These are phyloP conservation scores for Reinhardtius hippoglossoides DNA, from an alignment of 2,113 vertebrate species.

Conservation along the genomic window DNA sequence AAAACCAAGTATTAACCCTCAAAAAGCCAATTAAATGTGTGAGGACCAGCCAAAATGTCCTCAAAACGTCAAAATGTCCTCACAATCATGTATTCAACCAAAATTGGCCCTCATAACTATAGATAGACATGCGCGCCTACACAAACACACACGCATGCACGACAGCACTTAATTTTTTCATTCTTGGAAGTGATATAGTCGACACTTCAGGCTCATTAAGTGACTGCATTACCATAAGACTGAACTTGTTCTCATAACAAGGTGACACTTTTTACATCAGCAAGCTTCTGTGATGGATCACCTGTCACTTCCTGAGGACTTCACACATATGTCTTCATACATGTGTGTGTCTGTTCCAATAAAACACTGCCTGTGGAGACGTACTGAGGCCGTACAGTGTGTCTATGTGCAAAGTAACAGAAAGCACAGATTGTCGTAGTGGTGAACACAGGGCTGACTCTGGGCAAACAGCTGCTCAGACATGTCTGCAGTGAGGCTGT, in stretches of 20 bases:
- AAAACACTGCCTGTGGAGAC: slow-evolving; percentile 8
- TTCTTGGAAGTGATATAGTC: too few relatives aligned
- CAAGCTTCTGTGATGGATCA: slow-evolving; percentile 36
- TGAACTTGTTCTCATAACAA: slow-evolving; percentile 28
- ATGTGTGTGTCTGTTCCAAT: slow-evolving; percentile 10
- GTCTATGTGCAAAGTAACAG: background rate
- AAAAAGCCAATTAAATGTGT: too few relatives aligned
- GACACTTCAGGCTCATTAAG: slow-evolving; percentile 40
- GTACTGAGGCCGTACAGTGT: background rate
- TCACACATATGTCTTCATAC: slow-evolving; percentile 3
- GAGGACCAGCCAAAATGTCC: too few relatives aligned
- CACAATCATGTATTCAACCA: too few relatives aligned
- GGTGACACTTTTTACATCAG: slow-evolving; percentile 42
- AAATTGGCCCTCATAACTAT: too few relatives aligned
- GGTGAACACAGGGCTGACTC: background rate
- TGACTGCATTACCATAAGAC: slow-evolving; percentile 41
- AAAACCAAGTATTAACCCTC: too few relatives aligned
- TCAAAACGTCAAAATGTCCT: too few relatives aligned
- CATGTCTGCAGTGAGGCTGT: background rate
- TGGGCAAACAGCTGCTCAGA: too few relatives aligned
- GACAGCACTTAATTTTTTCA: background rate
- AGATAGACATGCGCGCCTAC: too few relatives aligned
- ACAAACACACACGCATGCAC: background rate
- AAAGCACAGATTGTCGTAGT: background rate
- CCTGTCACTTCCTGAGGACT: slow-evolving; percentile 17